Percentiles rank a stretch among this genome's conserved stretches.
Conservation (phyloP, 1,140 invertebrate species). For the Propsilocerus akamusi region DNA sequence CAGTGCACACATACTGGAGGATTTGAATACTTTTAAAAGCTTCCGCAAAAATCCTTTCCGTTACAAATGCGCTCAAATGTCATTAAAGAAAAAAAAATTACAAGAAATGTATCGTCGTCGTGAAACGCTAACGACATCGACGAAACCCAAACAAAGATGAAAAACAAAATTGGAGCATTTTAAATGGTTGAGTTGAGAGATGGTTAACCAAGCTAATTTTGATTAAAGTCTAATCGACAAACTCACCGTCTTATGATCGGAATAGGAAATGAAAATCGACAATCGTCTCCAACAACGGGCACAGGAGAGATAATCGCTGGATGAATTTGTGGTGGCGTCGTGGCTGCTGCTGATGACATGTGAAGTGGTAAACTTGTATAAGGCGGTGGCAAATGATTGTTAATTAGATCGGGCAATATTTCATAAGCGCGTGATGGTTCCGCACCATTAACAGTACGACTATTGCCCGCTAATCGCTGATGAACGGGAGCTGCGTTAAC, state of each 20-base stretch:
- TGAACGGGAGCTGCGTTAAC: neutral
- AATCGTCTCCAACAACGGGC: neutral
- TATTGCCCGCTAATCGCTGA: neutral
- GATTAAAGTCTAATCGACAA: no score
- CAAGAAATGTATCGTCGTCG: no score
- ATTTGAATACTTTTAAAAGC: no score
- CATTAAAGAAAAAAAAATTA: no score
- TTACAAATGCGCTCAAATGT: no score
- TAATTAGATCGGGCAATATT: slow-evolving; percentile 1
- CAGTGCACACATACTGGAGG: no score
- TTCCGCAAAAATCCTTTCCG: no score
- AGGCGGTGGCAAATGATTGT: slow-evolving; percentile 1
- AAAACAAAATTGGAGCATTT: no score
- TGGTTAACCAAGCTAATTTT: no score
- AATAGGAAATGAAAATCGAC: slow-evolving; percentile 1
- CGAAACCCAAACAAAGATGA: no score
- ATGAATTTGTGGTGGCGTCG: neutral
- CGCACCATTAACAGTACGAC: neutral
- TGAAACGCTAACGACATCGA: no score
- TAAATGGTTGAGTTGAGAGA: no score
- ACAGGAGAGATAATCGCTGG: neutral
- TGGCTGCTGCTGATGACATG: neutral
- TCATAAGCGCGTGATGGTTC: neutral
- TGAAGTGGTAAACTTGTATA: neutral
- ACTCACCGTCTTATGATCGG: neutral